Evolutionary conservation across 2,113 vertebrate genomes (phyloP).

Genomic region (Anoura caudifer): DNA sequence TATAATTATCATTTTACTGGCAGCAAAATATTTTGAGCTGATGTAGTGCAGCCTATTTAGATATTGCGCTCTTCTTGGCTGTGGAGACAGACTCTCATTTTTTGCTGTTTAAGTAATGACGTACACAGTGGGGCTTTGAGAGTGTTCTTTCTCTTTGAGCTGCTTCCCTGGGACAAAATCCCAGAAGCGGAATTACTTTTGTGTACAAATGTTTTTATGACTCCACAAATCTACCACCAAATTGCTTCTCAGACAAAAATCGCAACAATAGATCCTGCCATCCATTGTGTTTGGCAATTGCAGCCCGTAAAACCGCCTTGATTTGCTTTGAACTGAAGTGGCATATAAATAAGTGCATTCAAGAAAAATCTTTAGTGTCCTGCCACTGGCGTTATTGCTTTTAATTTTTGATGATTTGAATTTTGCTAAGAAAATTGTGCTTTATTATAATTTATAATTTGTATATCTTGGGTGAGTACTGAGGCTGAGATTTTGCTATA

Average conservation of each 20-base stretch:
- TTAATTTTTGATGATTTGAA: not conserved
- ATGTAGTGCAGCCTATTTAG: not conserved
- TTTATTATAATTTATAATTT: not conserved
- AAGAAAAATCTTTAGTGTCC: not conserved
- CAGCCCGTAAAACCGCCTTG: not conserved
- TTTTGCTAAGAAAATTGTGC: not conserved
- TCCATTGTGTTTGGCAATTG: not conserved
- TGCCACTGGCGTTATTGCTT: not conserved
- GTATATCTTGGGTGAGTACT: not conserved
- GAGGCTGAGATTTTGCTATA: not conserved
- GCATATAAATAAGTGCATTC: not conserved
- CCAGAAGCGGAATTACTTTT: slow-evolving; percentile 57
- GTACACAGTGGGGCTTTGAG: not conserved
- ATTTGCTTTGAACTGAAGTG: slow-evolving; percentile 23
- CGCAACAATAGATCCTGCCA: not conserved
- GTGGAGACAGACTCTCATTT: slow-evolving; percentile 19
- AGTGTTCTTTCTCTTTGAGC: slow-evolving; percentile 23
- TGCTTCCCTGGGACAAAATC: slow-evolving; percentile 53
- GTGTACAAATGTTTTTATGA: slow-evolving; percentile 21
- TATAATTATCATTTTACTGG: slow-evolving; percentile 21
- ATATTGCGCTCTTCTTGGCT: slow-evolving; percentile 35
- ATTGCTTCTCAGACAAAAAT: slow-evolving; percentile 14
- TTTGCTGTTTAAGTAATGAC: not conserved
- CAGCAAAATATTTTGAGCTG: slow-evolving; percentile 50
- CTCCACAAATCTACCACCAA: not conserved